A percentile compares a stretch with the other conserved stretches of the same genome.
Evolutionary conservation across 2,797 vertebrate genomes (phyloP).

Genomic region (Graptemys geographica): DNA sequence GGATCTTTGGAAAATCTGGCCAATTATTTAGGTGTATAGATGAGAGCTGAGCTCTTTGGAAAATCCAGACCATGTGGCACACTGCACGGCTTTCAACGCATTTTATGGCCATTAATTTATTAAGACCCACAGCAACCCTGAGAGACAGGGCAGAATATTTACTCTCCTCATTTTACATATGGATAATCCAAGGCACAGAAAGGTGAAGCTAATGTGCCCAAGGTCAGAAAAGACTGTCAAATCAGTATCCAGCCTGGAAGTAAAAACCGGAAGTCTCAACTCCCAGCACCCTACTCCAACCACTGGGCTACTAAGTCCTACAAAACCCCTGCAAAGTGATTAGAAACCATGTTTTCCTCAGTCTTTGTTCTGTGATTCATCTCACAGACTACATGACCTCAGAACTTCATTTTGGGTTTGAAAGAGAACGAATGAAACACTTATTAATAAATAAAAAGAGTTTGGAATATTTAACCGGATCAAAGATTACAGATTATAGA

Average conservation of each 20-base stretch:
- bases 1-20: neutral
- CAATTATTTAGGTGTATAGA: constrained; percentile 13
- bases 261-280: constrained; percentile 62
- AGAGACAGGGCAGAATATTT: constrained; percentile 67
- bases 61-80: constrained; percentile 46
- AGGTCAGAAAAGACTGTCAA: constrained; percentile 58
- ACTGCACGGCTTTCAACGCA: constrained; percentile 37
- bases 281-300: constrained; percentile 57
- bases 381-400: constrained; percentile 39
- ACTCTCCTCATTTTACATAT: constrained; percentile 63
- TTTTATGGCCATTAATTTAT: constrained; percentile 66
- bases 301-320: constrained; percentile 57
- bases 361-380: constrained; percentile 57
- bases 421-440: constrained; percentile 72
- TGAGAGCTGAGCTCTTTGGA: constrained; percentile 55
- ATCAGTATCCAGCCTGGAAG: constrained; percentile 59
- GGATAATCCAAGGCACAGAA: constrained; percentile 68
- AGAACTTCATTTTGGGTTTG: constrained; percentile 52
- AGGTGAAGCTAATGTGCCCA: constrained; percentile 51
- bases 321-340: constrained; percentile 58
- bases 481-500: constrained; percentile 78
- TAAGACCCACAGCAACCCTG: constrained; percentile 56
- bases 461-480: constrained; percentile 79
- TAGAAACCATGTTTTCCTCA: constrained; percentile 67
- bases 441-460: constrained; percentile 78